Evolutionary conservation across 1,140 invertebrate species (phyloP).

Genomic region (Chionoecetes opilio): DNA sequence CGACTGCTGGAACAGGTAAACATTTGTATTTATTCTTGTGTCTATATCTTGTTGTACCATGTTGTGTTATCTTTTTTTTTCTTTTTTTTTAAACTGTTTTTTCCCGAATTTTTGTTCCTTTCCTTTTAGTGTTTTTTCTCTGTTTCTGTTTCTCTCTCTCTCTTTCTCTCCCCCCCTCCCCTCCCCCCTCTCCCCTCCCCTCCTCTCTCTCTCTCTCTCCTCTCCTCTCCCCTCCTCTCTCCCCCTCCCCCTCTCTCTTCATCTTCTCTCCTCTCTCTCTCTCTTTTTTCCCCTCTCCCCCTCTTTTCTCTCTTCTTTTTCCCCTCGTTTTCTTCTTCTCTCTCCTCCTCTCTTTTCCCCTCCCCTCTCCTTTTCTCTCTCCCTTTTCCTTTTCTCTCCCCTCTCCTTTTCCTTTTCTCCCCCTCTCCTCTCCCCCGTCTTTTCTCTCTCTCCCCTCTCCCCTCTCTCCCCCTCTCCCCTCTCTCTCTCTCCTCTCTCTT

Average conservation of each 20-base stretch:
- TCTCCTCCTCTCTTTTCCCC: too few relatives aligned
- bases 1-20: slow-evolving; percentile 93
- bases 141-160: not conserved
- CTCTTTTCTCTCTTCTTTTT: too few relatives aligned
- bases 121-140: not conserved
- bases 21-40: not conserved
- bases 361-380: not conserved
- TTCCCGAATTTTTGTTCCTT: too few relatives aligned
- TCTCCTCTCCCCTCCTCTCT: too few relatives aligned
- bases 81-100: not conserved
- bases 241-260: not conserved
- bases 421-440: not conserved
- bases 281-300: too few relatives aligned
- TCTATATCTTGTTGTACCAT: not conserved
- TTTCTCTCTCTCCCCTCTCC: not conserved
- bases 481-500: not conserved
- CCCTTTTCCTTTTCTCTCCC: not conserved
- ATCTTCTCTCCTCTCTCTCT: not conserved
- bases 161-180: not conserved
- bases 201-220: slow-evolving; percentile 23
- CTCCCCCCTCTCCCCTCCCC: not conserved
- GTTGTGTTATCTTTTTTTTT: not conserved
- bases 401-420: not conserved
- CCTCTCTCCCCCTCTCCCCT: not conserved
- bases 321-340: too few relatives aligned